Evolutionary conservation across 2,797 vertebrate species (phyloP), one percentile per base, ranked within the genome.

Genomic region (Microctenopoma stevenorrisi): DNA sequence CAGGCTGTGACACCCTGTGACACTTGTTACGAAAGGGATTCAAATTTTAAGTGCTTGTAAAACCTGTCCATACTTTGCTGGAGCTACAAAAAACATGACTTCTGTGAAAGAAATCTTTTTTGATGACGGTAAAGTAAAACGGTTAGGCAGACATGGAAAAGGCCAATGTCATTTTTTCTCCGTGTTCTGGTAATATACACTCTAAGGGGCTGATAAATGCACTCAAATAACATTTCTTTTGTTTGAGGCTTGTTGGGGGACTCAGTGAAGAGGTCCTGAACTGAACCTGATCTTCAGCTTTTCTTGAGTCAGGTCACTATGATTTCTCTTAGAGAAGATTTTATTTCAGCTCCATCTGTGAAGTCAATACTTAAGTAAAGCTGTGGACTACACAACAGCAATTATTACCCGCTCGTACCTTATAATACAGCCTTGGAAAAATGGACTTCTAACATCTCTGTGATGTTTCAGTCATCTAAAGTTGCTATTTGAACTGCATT

Each of bases 1-100:
- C 69, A 59, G 51, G 65, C 55, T 74, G 49, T 79, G 72, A 84
- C 80, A 68, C 49, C 42, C 26, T 48, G 68, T 50, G 72, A 81
- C 82, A 83, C 66, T 64, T 56, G 43, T 71, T 75, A 68, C 74
- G 6, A 56, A 55, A 53, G 47, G 67, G 54, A 71, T 40, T 69
- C 49, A 58, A 60, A 68, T 25, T 64, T 12, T 38, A 16, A 69
- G 56, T 33, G 25, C 8, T 61, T 65, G 74, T 77, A 73, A 78
- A 76, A 75, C 54, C 51, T 64, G 62, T 74, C 62, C 57, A 52
- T 42, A 60, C 49, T 69, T 64, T 64, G 37, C 50, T 3, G 28
- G 38, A 59, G 64, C 49, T 25, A 64, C 16, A 52, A 42, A 68
- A 7, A 74, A 74, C 50, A 74, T 42, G 28, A 48, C 26, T 73